Evolutionary conservation across 2,888 invertebrate species (phyloP), one percentile per base, ranked within the genome.

Genomic region (Galeopsomyia nigrocyanea): DNA sequence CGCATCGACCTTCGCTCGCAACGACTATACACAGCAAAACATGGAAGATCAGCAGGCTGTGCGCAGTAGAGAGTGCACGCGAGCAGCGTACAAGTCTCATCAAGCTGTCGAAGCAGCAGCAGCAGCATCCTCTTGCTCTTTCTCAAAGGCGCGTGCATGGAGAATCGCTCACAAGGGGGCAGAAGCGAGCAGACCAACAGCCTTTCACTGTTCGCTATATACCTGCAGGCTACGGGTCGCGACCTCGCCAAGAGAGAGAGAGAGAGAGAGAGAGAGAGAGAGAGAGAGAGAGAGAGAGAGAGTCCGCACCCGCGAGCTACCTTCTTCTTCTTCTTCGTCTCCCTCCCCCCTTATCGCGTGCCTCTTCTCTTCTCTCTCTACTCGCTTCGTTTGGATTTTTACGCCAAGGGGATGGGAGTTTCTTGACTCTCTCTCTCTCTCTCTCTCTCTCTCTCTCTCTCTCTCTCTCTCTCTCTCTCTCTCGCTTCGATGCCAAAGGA

Each of bases 221-320:
- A 50, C 82, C 83, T 83, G 81, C 80, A 80, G 84, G 82, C 84
- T 84, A 81, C 84, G 80, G 86, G 85, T 86, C 85, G 83, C 84
- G 85, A 86, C 85, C 85, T 83, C 82, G 82, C 79, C 82, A 81
- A 79, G 80, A 65, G 71, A 71, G 51, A 63, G 51, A n/a, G n/a
- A n/a, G n/a, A 53, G 50, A 21, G 84, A 81, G 82, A 53, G 50
- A 21, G 84, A 81, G 82, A 53, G 50, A 21, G 84, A 79, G 80
- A 65, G 71, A 71, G 51, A 79, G 80, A 65, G 71, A 71, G 51
- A 79, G 80, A 65, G 71, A 71, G 51, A 53, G 50, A 21, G 84
- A 81, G 82, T 83, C 83, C 82, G 83, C 83, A 83, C 83, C 84
- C 82, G 82, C 49, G 26, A 49, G 60, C 64, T 69, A 55, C 64